Percentiles rank a stretch among this genome's conserved stretches.
Evolutionary conservation across 1,140 invertebrate genomes (phyloP).

Genomic region (Sinonovacula constricta): DNA sequence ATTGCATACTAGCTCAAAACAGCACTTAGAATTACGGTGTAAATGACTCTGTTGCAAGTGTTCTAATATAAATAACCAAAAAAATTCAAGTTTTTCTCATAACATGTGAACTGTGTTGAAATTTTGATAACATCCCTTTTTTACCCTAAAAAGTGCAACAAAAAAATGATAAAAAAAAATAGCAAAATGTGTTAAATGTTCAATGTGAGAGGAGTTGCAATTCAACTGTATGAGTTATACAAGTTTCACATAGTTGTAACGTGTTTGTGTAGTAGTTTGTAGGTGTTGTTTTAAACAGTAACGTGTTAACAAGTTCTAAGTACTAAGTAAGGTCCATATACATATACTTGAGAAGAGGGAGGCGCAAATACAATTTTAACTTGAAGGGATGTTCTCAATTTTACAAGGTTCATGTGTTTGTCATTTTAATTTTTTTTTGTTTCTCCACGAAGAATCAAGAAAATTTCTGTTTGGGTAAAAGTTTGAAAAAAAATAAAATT

Average conservation of each 20-base stretch:
- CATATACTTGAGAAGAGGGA: conserved; percentile 41
- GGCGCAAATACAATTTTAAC: too few relatives aligned
- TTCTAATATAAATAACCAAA: conserved; percentile 52
- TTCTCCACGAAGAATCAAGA: too few relatives aligned
- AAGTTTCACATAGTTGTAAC: neutral
- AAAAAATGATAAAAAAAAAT: conserved; percentile 45
- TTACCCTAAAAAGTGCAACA: conserved; percentile 5
- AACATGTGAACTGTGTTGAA: neutral
- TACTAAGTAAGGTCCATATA: conserved; percentile 6
- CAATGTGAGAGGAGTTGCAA: neutral
- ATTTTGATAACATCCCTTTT: conserved; percentile 2
- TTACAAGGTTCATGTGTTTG: too few relatives aligned
- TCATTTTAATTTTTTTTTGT: too few relatives aligned
- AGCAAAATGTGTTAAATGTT: neutral
- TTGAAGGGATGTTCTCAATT: too few relatives aligned
- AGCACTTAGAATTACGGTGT: neutral
- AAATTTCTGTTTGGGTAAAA: too few relatives aligned
- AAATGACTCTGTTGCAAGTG: conserved; percentile 24
- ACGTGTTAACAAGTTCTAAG: conserved; percentile 32
- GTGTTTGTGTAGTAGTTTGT: conserved; percentile 16
- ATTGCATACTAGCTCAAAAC: neutral
- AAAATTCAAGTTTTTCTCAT: conserved; percentile 38
- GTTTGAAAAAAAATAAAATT: too few relatives aligned
- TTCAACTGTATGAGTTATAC: conserved; percentile 16
- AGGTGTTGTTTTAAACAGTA: conserved; percentile 8